Evolutionary conservation across 2,888 invertebrate species (phyloP).

Genomic region (Aphodius granarius): DNA sequence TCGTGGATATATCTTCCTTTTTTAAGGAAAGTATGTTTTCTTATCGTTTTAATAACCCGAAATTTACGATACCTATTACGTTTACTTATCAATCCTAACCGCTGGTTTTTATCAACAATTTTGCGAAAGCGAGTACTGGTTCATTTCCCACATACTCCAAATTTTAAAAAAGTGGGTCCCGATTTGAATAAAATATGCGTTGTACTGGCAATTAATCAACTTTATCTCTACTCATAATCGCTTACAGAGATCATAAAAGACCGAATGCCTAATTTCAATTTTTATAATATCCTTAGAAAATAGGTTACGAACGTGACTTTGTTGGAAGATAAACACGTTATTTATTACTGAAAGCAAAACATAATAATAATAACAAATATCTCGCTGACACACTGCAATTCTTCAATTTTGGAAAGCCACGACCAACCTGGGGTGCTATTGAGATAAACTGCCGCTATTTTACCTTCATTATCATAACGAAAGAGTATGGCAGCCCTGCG

Average conservation of each 20-base stretch:
- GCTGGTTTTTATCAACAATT: neutral
- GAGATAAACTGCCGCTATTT: too few species aligned
- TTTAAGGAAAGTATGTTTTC: neutral
- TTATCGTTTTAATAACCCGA: neutral
- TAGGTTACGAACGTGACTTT: neutral
- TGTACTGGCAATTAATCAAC: neutral
- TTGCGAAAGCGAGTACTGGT: neutral
- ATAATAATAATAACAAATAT: neutral
- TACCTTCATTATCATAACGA: too few species aligned
- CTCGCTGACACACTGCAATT: too few species aligned
- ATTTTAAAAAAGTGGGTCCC: neutral
- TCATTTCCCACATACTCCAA: neutral
- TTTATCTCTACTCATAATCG: neutral
- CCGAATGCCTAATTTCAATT: neutral
- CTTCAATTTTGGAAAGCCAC: too few species aligned
- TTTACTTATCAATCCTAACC: neutral
- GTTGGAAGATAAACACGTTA: neutral
- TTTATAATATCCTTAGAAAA: neutral
- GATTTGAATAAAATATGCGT: neutral
- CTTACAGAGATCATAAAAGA: neutral
- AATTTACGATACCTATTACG: neutral
- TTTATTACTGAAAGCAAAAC: neutral
- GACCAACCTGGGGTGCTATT: too few species aligned
- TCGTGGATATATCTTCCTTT: neutral
- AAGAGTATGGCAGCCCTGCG: too few species aligned